Evolutionary conservation across 2,888 invertebrate species (phyloP), one percentile per base, ranked within the genome.

Genomic region (Carterocephalus palaemon): DNA sequence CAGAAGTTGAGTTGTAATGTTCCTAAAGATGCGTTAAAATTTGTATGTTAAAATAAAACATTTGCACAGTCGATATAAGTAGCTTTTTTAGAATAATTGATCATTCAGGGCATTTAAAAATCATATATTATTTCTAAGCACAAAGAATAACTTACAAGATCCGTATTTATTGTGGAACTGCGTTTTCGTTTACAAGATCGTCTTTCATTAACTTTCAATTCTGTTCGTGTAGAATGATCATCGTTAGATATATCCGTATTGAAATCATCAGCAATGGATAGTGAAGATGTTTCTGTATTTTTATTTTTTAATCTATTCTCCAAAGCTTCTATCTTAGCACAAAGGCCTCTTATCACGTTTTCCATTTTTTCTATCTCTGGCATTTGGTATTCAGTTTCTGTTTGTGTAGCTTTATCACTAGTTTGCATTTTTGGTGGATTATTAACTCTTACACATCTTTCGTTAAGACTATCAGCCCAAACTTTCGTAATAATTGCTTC

Each of bases 381-480:
- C 22, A 58, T 47, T 7, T 60, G 52, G 34, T 56, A 60, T 41
- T 52, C 48, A 9, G 60, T 56, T 36, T 67, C 64, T 1, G 69
- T 70, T 54, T 70, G 70, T 3, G 64, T 69, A 24, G 54, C 61
- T 6, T 56, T 52, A 37, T 68, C 63, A 19, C 57, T 51, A 8
- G 26, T 45, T 1, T n/a, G n/a, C n/a, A 52, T 55, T 50, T 36
- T 54, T 28, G 31, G 26, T 46, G 51, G 3, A 23, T 38, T 49
- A 47, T 49, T 12, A 40, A 37, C 46, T 47, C 48, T 46, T 42
- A 38, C 10, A 4, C 7, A 6, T 54, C 7, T 51, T 33, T 23
- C 48, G 42, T 43, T 54, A 1, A 20, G n/a, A 23, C 24, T 46
- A 8, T 46, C 39, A 2, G 39, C 23, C 39, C 46, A 39, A 12